Percentiles rank a stretch among this genome's conserved stretches.
Conservation (phyloP, 2,797 vertebrate species). For the Poeciliopsis presidionis region DNA sequence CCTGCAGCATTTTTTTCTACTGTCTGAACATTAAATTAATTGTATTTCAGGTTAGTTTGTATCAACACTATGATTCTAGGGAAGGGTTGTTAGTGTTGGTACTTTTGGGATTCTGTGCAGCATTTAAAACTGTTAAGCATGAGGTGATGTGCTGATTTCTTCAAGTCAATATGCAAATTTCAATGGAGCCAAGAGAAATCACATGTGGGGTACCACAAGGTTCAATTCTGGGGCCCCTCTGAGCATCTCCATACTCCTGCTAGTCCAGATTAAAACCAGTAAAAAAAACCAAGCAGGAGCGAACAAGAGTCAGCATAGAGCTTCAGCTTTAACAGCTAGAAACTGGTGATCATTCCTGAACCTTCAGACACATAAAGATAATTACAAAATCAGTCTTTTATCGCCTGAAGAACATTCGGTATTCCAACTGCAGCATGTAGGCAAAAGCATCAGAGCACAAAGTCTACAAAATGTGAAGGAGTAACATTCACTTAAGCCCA, state of each 20-base stretch:
- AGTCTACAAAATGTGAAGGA: background rate
- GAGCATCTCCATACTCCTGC: background rate
- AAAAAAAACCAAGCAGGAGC: background rate
- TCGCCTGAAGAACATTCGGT: no score
- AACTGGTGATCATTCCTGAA: no score
- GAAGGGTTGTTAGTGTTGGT: background rate
- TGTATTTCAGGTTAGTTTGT: background rate
- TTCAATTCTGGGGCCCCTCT: background rate
- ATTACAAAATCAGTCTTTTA: no score
- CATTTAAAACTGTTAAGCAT: background rate
- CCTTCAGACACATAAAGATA: no score
- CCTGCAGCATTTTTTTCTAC: background rate
- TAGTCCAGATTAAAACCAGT: background rate
- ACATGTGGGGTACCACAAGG: background rate
- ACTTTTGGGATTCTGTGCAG: no score
- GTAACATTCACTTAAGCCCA: background rate
- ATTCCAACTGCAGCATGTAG: background rate
- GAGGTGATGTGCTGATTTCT: background rate
- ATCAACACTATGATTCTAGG: background rate
- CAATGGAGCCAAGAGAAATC: background rate
- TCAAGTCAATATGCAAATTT: background rate
- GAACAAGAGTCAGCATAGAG: no score
- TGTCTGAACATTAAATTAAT: background rate
- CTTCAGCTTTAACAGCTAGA: no score
- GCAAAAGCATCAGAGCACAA: background rate